Evolutionary conservation across 2,797 vertebrate genomes (phyloP).

Genomic region (Masticophis lateralis): DNA sequence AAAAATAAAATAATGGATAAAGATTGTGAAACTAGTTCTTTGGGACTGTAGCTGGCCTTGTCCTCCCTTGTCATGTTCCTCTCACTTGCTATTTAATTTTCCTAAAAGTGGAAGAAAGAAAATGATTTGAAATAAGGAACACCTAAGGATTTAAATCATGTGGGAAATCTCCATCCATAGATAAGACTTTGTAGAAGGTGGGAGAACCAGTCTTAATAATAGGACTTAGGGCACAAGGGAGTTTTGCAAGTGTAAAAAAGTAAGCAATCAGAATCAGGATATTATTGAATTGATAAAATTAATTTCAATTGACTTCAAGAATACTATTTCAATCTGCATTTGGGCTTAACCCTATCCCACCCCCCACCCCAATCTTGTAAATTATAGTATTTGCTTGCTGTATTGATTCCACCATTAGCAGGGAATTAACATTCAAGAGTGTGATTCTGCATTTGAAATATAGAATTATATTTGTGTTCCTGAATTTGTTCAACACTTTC

Average conservation of each 20-base stretch:
- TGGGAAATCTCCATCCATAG: background rate
- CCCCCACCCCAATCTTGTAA: background rate
- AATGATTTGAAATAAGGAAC: background rate
- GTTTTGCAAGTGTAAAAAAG: background rate
- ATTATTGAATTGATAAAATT: background rate
- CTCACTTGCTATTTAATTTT: background rate
- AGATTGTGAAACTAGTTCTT: background rate
- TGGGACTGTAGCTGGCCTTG: background rate
- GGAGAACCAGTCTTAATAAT: background rate
- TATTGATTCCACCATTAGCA: background rate
- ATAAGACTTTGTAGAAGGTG: background rate
- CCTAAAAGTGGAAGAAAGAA: background rate
- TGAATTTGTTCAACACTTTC: background rate
- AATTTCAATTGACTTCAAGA: background rate
- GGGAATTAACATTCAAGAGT: background rate
- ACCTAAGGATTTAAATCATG: background rate
- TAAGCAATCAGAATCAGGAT: background rate
- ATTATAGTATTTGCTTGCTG: background rate
- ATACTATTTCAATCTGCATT: background rate
- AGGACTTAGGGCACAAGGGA: background rate
- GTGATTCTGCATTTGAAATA: background rate
- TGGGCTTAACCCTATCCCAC: no score
- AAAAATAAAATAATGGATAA: background rate
- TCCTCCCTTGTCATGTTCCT: background rate
- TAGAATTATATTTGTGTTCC: background rate